Conservation (phyloP, 92 coral and sea anemone species). For the Isaurus tuberculatus region DNA sequence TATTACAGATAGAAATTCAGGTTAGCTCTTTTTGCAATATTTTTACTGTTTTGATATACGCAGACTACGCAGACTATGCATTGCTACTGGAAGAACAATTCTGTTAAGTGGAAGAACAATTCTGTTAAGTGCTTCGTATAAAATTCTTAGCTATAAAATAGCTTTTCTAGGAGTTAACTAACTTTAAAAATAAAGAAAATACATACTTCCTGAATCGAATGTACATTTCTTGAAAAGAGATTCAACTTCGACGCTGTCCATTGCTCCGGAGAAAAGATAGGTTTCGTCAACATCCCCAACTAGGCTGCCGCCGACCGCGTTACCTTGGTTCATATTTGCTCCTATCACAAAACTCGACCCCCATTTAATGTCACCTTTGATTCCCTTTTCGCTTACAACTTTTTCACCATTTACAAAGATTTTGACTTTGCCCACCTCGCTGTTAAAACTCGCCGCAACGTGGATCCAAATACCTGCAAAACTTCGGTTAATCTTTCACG, state of each 20-base stretch:
- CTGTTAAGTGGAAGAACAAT: too few relatives aligned
- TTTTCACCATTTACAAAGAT: constrained; percentile 68
- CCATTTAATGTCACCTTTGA: constrained; percentile 64
- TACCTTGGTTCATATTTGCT: constrained; percentile 54
- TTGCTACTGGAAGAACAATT: too few relatives aligned
- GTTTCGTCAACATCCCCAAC: constrained; percentile 76
- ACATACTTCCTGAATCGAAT: constrained; percentile 63
- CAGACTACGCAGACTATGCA: too few relatives aligned
- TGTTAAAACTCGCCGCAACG: constrained; percentile 65
- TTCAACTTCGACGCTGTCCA: constrained; percentile 58
- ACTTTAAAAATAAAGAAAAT: background rate
- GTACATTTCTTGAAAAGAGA: constrained; percentile 55
- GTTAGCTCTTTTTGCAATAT: too few relatives aligned
- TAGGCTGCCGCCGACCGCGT: constrained; percentile 44
- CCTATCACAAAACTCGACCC: constrained; percentile 65
- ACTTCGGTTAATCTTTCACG: too few relatives aligned
- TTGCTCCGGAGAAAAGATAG: constrained; percentile 59
- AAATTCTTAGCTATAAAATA: too few relatives aligned
- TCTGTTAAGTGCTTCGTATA: too few relatives aligned
- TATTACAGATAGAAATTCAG: too few relatives aligned
- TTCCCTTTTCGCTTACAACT: constrained; percentile 36
- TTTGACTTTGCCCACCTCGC: constrained; percentile 64
- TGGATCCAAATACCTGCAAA: constrained; percentile 85
- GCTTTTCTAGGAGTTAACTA: too few relatives aligned
- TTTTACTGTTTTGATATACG: too few relatives aligned